Evolutionary conservation across 2,113 vertebrate genomes (phyloP).

Genomic region (Suncus etruscus): DNA sequence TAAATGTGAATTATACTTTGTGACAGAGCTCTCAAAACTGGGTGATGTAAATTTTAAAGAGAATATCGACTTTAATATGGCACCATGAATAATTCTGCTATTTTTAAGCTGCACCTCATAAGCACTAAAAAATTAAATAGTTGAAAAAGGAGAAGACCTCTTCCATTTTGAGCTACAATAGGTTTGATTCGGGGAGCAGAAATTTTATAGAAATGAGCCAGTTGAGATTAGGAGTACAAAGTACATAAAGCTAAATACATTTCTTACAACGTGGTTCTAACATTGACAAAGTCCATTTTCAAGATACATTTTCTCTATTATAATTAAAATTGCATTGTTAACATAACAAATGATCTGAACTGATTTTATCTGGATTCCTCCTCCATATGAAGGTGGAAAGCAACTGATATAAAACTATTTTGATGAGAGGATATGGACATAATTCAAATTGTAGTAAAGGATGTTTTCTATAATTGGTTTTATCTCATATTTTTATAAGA

Average conservation of each 20-base stretch:
- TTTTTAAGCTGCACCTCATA: slow-evolving; percentile 65
- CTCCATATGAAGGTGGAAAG: neutral
- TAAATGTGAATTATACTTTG: neutral
- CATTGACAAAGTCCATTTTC: neutral
- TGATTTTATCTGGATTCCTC: slow-evolving; percentile 10
- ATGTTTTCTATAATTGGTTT: slow-evolving; percentile 13
- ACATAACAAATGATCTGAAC: neutral
- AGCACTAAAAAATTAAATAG: slow-evolving; percentile 78
- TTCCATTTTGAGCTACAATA: neutral
- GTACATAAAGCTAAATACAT: neutral
- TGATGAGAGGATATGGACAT: neutral
- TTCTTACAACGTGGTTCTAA: neutral
- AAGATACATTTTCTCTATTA: slow-evolving; percentile 23
- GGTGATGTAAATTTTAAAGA: slow-evolving; percentile 47
- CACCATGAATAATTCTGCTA: slow-evolving; percentile 69
- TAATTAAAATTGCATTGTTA: neutral
- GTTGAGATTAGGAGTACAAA: neutral
- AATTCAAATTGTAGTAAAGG: slow-evolving; percentile 6
- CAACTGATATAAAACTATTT: neutral
- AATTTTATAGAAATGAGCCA: neutral
- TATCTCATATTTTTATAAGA: slow-evolving; percentile 39
- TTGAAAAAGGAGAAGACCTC: slow-evolving; percentile 67
- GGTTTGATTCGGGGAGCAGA: neutral
- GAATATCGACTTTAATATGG: slow-evolving; percentile 46
- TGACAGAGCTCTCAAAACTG: slow-evolving; percentile 42